Conservation (phyloP, 2,888 invertebrate genomes). For the Cryptophagus acutangulus region DNA sequence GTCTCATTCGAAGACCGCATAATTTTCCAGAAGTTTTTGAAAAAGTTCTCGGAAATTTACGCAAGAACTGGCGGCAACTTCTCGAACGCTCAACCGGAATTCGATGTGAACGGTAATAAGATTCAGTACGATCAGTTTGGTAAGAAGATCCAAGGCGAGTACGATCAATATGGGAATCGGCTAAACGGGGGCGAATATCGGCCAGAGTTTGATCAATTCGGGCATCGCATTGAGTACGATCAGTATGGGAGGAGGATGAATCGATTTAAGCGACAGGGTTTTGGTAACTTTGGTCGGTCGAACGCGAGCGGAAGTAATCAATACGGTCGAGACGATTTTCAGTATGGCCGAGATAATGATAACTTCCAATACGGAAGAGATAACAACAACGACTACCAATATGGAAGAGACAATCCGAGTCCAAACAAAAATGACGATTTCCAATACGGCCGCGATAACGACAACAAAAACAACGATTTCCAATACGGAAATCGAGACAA, state of each 20-base stretch:
- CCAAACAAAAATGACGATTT: slow-evolving; percentile 13
- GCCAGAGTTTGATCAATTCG: slow-evolving; percentile 10
- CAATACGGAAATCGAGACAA: slow-evolving; percentile 2
- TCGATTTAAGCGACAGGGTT: slow-evolving; percentile 35
- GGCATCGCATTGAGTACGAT: slow-evolving; percentile 34
- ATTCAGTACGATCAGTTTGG: slow-evolving; percentile 28
- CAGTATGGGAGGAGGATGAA: slow-evolving; percentile 34
- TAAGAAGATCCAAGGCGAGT: slow-evolving; percentile 17
- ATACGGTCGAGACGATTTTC: slow-evolving; percentile 12
- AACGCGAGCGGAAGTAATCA: slow-evolving; percentile 4
- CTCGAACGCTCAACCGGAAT: neutral
- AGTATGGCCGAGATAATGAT: slow-evolving; percentile 25
- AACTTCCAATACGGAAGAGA: slow-evolving; percentile 19
- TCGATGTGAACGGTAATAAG: neutral
- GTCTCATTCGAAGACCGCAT: slow-evolving; percentile 54
- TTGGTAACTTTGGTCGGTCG: slow-evolving; percentile 32
- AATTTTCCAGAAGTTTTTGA: slow-evolving; percentile 61
- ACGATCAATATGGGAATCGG: slow-evolving; percentile 29
- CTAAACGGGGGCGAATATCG: too few relatives aligned
- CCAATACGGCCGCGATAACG: slow-evolving; percentile 15
- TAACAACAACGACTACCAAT: slow-evolving; percentile 12
- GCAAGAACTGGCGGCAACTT: neutral
- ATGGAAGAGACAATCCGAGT: slow-evolving; percentile 7
- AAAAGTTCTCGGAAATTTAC: slow-evolving; percentile 58
- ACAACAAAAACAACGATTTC: slow-evolving; percentile 5